Percentiles rank a stretch among this genome's conserved stretches.
Evolutionary conservation across 2,888 invertebrate genomes (phyloP).

Genomic region (Caenorhabditis becei): DNA sequence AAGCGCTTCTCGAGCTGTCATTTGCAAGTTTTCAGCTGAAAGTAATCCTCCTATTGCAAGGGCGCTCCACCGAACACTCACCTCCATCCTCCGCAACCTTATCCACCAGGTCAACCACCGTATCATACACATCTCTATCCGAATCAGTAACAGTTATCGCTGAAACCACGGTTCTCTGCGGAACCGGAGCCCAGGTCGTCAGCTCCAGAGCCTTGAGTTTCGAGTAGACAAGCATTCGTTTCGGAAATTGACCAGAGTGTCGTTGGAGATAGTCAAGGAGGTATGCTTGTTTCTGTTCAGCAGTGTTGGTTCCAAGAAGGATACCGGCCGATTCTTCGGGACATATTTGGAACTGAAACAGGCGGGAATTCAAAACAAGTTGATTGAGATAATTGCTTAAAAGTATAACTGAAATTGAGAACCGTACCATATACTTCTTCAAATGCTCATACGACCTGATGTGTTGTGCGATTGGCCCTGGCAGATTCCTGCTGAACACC

Average conservation of each 20-base stretch:
- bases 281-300: background rate
- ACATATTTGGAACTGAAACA: conserved; percentile 18
- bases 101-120: conserved; percentile 24
- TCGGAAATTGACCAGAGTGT: conserved; percentile 20
- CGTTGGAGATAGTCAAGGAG: conserved; percentile 38
- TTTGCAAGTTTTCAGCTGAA: conserved; percentile 20
- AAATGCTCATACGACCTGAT: conserved; percentile 63
- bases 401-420: background rate
- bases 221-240: conserved; percentile 46
- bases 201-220: conserved; percentile 33
- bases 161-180: background rate
- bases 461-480: conserved; percentile 51
- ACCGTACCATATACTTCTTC: conserved; percentile 63
- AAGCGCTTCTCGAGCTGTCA: conserved; percentile 50
- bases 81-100: conserved; percentile 31
- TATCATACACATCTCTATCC: conserved; percentile 25
- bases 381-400: too few species aligned
- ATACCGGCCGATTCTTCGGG: conserved; percentile 5
- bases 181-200: conserved; percentile 18
- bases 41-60: too few species aligned
- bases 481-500: conserved; percentile 36
- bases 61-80: background rate
- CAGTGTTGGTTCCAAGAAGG: conserved; percentile 23
- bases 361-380: too few species aligned
- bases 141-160: background rate